Evolutionary conservation across 2,888 invertebrate species (phyloP).

Genomic region (Odontocerum albicorne): DNA sequence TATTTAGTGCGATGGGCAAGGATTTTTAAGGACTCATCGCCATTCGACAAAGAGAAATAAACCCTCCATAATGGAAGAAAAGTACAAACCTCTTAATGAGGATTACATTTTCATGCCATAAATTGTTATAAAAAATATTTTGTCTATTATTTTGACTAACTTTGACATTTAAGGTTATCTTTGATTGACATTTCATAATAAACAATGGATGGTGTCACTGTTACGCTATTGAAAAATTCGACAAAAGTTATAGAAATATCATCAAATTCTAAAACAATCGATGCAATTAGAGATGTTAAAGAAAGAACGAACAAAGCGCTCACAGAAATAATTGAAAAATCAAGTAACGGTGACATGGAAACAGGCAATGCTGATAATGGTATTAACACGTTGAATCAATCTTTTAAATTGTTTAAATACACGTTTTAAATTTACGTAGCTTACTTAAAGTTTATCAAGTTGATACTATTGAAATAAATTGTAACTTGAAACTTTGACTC

Average conservation of each 20-base stretch:
- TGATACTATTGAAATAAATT: too few relatives aligned
- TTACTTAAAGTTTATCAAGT: too few relatives aligned
- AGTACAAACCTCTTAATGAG: too few relatives aligned
- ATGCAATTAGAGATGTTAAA: slow-evolving; percentile 16
- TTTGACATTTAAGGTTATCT: not conserved
- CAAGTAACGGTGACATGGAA: slow-evolving; percentile 12
- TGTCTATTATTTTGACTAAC: not conserved
- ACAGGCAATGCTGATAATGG: slow-evolving; percentile 11
- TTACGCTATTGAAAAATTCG: slow-evolving; percentile 15
- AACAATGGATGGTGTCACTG: slow-evolving; percentile 22
- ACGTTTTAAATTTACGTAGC: too few relatives aligned
- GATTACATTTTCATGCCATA: too few relatives aligned
- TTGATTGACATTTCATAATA: not conserved
- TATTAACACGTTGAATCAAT: not conserved
- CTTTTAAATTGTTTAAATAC: too few relatives aligned
- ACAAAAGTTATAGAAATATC: slow-evolving; percentile 23
- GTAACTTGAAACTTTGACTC: too few relatives aligned
- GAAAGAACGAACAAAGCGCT: slow-evolving; percentile 22
- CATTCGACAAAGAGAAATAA: too few relatives aligned
- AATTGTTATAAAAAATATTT: too few relatives aligned
- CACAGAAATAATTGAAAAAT: slow-evolving; percentile 20
- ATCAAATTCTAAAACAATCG: slow-evolving; percentile 18
- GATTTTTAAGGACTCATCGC: too few relatives aligned
- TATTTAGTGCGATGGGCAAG: too few relatives aligned
- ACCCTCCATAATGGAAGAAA: too few relatives aligned